Evolutionary conservation across 2,888 invertebrate genomes (phyloP).

Genomic region (Campoplex nolae): DNA sequence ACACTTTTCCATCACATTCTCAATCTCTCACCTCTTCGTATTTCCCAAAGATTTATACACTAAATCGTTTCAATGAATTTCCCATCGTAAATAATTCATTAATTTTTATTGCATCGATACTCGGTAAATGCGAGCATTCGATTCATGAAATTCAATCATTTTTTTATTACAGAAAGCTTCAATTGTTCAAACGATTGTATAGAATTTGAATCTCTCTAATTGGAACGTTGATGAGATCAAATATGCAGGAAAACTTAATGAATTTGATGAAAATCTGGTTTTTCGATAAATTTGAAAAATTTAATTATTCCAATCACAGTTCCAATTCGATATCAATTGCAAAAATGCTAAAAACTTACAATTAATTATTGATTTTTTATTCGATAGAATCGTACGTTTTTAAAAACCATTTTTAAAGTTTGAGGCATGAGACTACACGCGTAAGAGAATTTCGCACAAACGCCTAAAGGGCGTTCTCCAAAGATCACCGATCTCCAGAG

Average conservation of each 20-base stretch:
- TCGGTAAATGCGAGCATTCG: not conserved
- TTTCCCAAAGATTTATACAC: not conserved
- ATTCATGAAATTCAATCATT: not conserved
- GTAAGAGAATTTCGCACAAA: constrained; percentile 36
- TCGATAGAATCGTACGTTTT: not conserved
- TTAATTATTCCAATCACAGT: not conserved
- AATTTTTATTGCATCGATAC: not conserved
- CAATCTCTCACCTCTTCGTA: constrained; percentile 10
- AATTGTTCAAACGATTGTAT: not conserved
- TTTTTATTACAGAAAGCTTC: not conserved
- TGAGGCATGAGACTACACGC: not conserved
- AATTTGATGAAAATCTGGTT: not conserved
- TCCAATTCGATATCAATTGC: not conserved
- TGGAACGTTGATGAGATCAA: not conserved
- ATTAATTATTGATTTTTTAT: not conserved
- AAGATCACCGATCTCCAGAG: constrained; percentile 73
- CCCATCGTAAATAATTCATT: not conserved
- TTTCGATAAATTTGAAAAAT: not conserved
- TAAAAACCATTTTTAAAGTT: not conserved
- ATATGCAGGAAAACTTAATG: too few species aligned
- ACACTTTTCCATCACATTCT: constrained; percentile 47
- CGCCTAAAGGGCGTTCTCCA: constrained; percentile 67
- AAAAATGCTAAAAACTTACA: not conserved
- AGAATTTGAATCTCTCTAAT: not conserved
- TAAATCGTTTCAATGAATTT: not conserved